phyloP scores from a whole-genome alignment of 2,113 vertebrate species.

The Zingel zingel region DNA sequence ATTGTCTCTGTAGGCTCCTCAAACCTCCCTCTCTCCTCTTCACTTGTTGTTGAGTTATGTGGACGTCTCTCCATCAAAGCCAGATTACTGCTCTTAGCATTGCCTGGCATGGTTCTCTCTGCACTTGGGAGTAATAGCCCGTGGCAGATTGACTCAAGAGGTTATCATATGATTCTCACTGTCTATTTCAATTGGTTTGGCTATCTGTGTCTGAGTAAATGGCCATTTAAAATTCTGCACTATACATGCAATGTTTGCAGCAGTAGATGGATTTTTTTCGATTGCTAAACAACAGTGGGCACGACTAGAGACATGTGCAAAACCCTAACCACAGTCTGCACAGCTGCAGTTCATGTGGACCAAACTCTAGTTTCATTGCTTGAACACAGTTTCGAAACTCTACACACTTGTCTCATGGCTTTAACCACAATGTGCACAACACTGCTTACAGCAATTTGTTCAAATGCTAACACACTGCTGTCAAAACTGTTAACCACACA shows the following conservation, averaged over 20 bases:
- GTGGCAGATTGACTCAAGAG: constrained; percentile 39
- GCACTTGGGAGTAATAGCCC: constrained; percentile 47
- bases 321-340: too few species aligned
- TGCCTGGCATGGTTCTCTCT: constrained; percentile 64
- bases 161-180: constrained; percentile 31
- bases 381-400: too few species aligned
- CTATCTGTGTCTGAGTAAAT: constrained; percentile 33
- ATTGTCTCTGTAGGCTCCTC: constrained; percentile 56
- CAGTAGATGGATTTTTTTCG: not conserved
- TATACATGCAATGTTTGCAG: constrained; percentile 1
- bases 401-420: too few species aligned
- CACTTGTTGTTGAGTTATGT: constrained; percentile 67
- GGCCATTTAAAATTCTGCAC: not conserved
- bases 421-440: too few species aligned
- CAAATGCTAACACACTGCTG: too few species aligned
- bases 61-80: constrained; percentile 73
- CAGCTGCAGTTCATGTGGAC: too few species aligned
- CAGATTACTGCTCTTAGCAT: constrained; percentile 68
- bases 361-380: too few species aligned
- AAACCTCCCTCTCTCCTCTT: constrained; percentile 31
- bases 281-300: too few species aligned
- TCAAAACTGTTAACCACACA: too few species aligned
- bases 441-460: too few species aligned
- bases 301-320: too few species aligned
- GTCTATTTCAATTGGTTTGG: constrained; percentile 21